Evolutionary conservation across 2,797 vertebrate genomes (phyloP).

Genomic region (Mormyrus proboscirostris): DNA sequence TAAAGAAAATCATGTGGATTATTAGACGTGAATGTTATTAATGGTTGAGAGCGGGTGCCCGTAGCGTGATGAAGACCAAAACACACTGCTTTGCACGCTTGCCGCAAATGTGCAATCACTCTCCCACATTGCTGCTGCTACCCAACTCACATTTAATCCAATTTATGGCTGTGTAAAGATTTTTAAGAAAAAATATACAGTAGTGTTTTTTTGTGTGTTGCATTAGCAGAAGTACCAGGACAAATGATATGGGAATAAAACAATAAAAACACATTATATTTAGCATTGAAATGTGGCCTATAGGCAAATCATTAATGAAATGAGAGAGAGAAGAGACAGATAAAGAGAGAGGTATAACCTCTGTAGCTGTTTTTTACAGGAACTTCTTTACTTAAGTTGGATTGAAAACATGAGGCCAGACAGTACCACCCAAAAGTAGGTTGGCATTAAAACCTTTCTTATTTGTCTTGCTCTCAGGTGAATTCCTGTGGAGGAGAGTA

Average conservation of each 20-base stretch:
- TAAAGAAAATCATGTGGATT: conserved; percentile 57
- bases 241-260: background rate
- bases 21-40: conserved; percentile 63
- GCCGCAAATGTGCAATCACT: background rate
- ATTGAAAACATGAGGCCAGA: background rate
- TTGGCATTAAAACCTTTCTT: conserved; percentile 10
- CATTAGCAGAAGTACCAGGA: background rate
- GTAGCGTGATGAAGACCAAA: conserved; percentile 46
- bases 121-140: background rate
- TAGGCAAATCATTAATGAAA: background rate
- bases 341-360: background rate
- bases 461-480: background rate
- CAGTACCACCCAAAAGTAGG: background rate
- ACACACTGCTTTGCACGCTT: background rate
- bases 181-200: background rate
- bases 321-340: background rate
- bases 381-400: background rate
- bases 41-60: conserved; percentile 52
- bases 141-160: background rate
- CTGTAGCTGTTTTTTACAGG: background rate
- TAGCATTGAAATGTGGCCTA: background rate
- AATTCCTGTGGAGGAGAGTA: conserved; percentile 3
- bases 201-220: background rate
- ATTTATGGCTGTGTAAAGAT: background rate
- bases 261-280: background rate